Conservation (phyloP, 2,888 invertebrate genomes). For the Strigamia maritima region DNA sequence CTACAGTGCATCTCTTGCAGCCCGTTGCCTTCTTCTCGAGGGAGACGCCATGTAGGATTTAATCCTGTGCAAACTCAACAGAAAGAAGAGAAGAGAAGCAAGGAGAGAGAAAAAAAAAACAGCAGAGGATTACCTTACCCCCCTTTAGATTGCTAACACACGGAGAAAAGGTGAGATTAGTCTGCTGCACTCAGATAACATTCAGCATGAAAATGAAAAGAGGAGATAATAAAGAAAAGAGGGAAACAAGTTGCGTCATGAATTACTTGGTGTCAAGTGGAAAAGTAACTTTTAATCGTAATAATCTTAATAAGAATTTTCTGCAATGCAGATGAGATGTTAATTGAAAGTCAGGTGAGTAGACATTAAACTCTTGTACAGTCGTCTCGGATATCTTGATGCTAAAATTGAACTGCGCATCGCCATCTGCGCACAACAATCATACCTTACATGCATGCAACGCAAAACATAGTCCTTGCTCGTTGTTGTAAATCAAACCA, state of each 20-base stretch:
- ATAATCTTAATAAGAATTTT: too few species aligned
- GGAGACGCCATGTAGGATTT: not conserved
- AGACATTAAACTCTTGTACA: too few species aligned
- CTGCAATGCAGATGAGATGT: too few species aligned
- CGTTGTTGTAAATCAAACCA: too few species aligned
- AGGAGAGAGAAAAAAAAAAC: not conserved
- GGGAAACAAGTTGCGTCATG: not conserved
- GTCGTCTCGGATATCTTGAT: too few species aligned
- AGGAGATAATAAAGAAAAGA: not conserved
- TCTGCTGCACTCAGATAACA: slow-evolving; percentile 11
- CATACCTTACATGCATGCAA: too few species aligned
- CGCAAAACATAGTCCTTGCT: too few species aligned
- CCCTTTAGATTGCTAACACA: slow-evolving; percentile 11
- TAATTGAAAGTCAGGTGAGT: too few species aligned
- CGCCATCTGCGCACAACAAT: too few species aligned
- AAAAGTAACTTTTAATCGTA: not conserved
- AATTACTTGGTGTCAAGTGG: not conserved
- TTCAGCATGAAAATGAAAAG: not conserved
- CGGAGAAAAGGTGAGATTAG: not conserved
- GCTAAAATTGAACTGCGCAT: too few species aligned
- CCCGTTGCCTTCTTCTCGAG: not conserved
- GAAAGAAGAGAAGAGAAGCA: not conserved
- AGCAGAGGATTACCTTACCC: not conserved
- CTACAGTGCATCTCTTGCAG: not conserved
- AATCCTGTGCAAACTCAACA: slow-evolving; percentile 1